phyloP scores from a whole-genome alignment of 2,888 invertebrate genomes.

The Andrena praecox region DNA sequence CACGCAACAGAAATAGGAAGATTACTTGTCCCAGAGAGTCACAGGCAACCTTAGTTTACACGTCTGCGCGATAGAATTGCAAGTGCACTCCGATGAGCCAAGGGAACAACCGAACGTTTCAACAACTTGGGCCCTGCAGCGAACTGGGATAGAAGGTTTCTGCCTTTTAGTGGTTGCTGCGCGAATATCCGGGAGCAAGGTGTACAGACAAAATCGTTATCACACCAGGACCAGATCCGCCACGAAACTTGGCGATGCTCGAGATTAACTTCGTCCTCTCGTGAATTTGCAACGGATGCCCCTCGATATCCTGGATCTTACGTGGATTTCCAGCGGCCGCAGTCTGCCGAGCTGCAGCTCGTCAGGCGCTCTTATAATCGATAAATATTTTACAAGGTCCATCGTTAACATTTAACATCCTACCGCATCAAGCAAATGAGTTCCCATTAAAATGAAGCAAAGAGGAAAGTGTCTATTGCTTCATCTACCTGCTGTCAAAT shows the following conservation, averaged over 20 bases:
- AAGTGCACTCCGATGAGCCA: slow-evolving; percentile 11
- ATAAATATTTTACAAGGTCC: slow-evolving; percentile 67
- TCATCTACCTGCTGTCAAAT: slow-evolving; percentile 37
- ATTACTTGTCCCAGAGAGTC: neutral
- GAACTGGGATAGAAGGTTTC: slow-evolving; percentile 3
- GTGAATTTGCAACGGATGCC: slow-evolving; percentile 59
- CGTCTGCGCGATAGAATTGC: slow-evolving; percentile 21
- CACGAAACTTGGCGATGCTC: slow-evolving; percentile 35
- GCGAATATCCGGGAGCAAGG: slow-evolving; percentile 31
- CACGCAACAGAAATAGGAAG: neutral
- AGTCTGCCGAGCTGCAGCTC: neutral
- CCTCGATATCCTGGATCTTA: slow-evolving; percentile 54
- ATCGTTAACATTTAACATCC: slow-evolving; percentile 56
- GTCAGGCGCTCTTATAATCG: slow-evolving; percentile 54
- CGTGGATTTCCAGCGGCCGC: slow-evolving; percentile 41
- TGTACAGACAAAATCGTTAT: slow-evolving; percentile 54
- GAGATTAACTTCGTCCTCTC: slow-evolving; percentile 42
- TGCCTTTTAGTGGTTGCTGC: slow-evolving; percentile 22
- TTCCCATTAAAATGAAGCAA: slow-evolving; percentile 45
- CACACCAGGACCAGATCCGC: slow-evolving; percentile 26
- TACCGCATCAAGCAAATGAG: slow-evolving; percentile 3
- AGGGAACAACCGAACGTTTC: slow-evolving; percentile 27
- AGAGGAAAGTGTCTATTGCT: slow-evolving; percentile 26
- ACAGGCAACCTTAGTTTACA: slow-evolving; percentile 13
- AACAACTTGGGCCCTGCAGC: slow-evolving; percentile 2